Base-by-base conservation (phyloP, 2,888 invertebrate genomes). In the Orchestes rusci region DNA sequence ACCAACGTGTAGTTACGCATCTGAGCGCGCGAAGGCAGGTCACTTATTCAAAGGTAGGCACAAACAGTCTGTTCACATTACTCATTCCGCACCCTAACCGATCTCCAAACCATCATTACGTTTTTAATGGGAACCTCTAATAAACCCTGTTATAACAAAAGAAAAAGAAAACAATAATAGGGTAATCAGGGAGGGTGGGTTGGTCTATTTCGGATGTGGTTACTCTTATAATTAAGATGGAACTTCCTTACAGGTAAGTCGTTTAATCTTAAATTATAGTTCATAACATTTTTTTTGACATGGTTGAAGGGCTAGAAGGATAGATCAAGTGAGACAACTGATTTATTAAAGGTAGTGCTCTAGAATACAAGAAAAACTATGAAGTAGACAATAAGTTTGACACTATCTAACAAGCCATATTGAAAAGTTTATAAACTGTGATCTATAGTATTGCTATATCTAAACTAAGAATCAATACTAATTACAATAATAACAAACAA, bases 221-320 rank as follows among this genome's bases (percentile, higher is more conserved):
- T 23, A 23, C 23, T 23, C 23, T 5, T 23, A 23, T 23, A 23
- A 23, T 23, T 23, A 23, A 23, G 23, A 23, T 23, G 23, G 23
- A 23, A 23, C 23, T 23, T 23, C 23, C 23, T 23, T 23, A 23
- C 23, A 23, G 23, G 23, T 23, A 23, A 23, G 23, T 23, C 23
- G 23, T 23, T 23, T 23, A 23, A 23, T 23, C 23, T 23, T 7
- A 7, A 23, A 23, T 23, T 23, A 23, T 23, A 23, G 7, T 23
- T 23, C 23, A 23, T 23, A 23, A 23, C 23, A 10, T 23, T 10
- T 10, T 23, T 10, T 5, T 23, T 7, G 23, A 23, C 23, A 5
- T 7, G 7, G 7, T 10, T 23, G 23, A 7, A 23, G 23, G 10
- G 5, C 7, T 23, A 7, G 5, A 23, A 23, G 10, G n/a, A n/a